Base-by-base conservation (phyloP, 2,888 invertebrate genomes). In the Troglohyphantes excavatus region DNA sequence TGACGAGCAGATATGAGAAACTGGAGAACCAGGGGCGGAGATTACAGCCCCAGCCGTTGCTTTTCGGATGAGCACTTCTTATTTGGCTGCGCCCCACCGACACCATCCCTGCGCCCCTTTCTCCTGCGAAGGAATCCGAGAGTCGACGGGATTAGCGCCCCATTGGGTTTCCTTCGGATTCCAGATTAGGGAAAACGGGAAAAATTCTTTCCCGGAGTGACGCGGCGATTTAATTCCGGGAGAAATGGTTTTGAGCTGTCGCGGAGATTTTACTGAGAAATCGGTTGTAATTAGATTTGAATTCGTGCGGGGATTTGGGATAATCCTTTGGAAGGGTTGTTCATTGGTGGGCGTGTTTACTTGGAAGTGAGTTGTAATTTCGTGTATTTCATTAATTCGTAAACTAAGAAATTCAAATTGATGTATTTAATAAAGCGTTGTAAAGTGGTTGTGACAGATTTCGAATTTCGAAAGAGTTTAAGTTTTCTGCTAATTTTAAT, bases 1-100 rank as follows among this genome's bases (percentile, higher is more conserved):
- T 82, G 73, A 29, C 46, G 23, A 73, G 75, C 81, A 82, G 75
- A 88, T 81, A 76, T 86, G 78, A 86, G 76, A 85, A 70, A 63
- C 68, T 65, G 17, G 68, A 43, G 83, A 73, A 33, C 33, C 33
- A 33, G 23, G 26, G 68, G 61, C 33, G 33, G 19, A 78, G 85
- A 76, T 86, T 75, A 75, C 29, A 33, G 26, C n/a, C 27, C 72
- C 82, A 53, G 17, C 82, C 21, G n/a, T 19, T 23, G 6, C 75
- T 75, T 75, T 67, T 84, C 84, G 84, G 73, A 39, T 84, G 84
- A 68, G 67, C 75, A 75, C 75, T 33, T 53, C 81, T 75, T 84
- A 84, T 84, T 84, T 75, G 67, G 75, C n/a, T 27, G 19, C 27
- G 43, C 46, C 21, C 21, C 59, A 27, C 27, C 29, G 43, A 23